phyloP scores from a whole-genome alignment of 2,888 invertebrate species.

The Sarcophaga variegata region DNA sequence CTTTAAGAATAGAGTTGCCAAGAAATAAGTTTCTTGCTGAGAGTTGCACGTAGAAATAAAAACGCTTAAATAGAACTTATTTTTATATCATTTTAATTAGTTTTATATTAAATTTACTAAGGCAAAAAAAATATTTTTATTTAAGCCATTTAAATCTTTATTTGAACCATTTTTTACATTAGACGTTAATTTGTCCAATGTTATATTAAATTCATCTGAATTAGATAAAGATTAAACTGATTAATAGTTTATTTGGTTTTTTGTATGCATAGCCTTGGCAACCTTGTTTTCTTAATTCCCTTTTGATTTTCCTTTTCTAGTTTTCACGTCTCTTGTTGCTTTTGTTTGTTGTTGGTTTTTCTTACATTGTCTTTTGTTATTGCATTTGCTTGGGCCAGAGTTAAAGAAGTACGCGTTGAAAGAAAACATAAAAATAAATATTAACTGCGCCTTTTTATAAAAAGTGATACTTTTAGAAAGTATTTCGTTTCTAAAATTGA shows the following conservation, averaged over 20 bases:
- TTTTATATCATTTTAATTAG: too few relatives aligned
- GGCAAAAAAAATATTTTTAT: too few relatives aligned
- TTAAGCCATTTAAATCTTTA: too few relatives aligned
- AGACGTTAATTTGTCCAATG: too few relatives aligned
- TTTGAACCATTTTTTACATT: too few relatives aligned
- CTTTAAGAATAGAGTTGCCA: slow-evolving; percentile 9
- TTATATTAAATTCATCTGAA: too few relatives aligned
- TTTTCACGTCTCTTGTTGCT: slow-evolving; percentile 60
- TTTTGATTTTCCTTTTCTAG: neutral
- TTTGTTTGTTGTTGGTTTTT: slow-evolving; percentile 50
- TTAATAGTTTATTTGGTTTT: too few relatives aligned
- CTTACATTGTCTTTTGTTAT: slow-evolving; percentile 50
- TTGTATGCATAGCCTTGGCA: neutral
- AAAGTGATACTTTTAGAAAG: slow-evolving; percentile 38
- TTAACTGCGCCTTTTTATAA: slow-evolving; percentile 64
- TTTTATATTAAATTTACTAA: too few relatives aligned
- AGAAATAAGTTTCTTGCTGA: too few relatives aligned
- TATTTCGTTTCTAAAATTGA: slow-evolving; percentile 7
- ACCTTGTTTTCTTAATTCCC: slow-evolving; percentile 5
- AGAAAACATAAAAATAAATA: slow-evolving; percentile 51
- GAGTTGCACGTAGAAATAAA: too few relatives aligned
- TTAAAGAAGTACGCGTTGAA: slow-evolving; percentile 46
- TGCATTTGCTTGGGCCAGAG: slow-evolving; percentile 38
- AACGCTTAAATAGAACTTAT: too few relatives aligned
- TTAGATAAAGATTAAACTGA: too few relatives aligned